Conservation (phyloP, 1,140 invertebrate species). For the Apis florea region DNA sequence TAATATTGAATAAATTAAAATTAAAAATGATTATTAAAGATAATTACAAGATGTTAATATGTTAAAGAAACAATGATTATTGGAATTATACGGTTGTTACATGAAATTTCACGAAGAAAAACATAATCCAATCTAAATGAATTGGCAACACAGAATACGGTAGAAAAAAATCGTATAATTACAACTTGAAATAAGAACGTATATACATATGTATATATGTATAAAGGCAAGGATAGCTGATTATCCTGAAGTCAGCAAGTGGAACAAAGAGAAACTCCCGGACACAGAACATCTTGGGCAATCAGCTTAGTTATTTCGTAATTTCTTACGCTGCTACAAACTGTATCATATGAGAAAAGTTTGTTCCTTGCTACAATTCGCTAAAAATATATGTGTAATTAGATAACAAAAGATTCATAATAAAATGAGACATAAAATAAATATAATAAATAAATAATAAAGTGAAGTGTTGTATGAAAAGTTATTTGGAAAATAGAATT, state of each 20-base stretch:
- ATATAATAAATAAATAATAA: no score
- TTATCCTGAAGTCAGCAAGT: constrained; percentile 57
- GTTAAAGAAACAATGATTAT: background rate
- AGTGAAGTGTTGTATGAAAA: no score
- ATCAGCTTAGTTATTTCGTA: constrained; percentile 50
- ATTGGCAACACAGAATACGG: background rate
- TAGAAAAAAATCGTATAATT: constrained; percentile 21
- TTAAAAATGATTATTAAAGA: no score
- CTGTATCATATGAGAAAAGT: constrained; percentile 40
- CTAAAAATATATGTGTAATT: constrained; percentile 1
- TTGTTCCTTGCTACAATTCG: constrained; percentile 14
- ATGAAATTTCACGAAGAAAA: background rate
- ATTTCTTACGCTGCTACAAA: constrained; percentile 17
- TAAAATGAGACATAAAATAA: no score
- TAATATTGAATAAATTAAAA: no score
- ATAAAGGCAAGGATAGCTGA: constrained; percentile 31
- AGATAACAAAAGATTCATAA: background rate
- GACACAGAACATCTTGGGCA: constrained; percentile 65
- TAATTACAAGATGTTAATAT: no score
- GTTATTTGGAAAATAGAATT: no score
- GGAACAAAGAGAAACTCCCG: constrained; percentile 71
- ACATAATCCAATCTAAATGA: constrained; percentile 12
- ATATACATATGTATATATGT: constrained; percentile 37
- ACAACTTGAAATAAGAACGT: constrained; percentile 20
- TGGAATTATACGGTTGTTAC: constrained; percentile 6